Percentiles rank a stretch among this genome's conserved stretches.
Evolutionary conservation across 2,113 vertebrate genomes (phyloP).

Genomic region (Phrynosoma platyrhinos): DNA sequence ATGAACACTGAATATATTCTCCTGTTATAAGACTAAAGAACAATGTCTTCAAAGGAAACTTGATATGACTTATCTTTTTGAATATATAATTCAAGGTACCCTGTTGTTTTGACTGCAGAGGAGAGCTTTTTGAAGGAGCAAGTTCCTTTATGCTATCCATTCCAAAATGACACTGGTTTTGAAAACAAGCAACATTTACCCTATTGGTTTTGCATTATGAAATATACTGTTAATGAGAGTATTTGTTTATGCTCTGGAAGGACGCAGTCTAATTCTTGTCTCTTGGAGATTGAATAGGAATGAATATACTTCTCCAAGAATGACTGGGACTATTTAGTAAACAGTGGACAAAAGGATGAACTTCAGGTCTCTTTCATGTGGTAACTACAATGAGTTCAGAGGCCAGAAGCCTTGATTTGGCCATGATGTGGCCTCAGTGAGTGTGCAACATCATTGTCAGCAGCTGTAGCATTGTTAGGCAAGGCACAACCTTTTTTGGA

Average conservation of each 20-base stretch:
- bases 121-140: background rate
- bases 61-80: slow-evolving; percentile 10
- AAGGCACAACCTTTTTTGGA: too few relatives aligned
- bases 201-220: slow-evolving; percentile 14
- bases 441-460: background rate
- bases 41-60: slow-evolving; percentile 2
- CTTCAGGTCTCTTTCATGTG: background rate
- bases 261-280: background rate
- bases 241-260: background rate
- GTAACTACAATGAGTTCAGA: background rate
- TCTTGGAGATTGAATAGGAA: background rate
- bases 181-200: slow-evolving; percentile 22
- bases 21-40: slow-evolving; percentile 14
- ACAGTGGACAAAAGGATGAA: background rate
- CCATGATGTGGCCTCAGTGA: background rate
- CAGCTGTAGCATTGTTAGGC: too few relatives aligned
- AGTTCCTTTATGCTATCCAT: background rate
- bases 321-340: background rate
- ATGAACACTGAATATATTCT: background rate
- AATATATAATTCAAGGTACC: slow-evolving; percentile 10
- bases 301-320: slow-evolving; percentile 1
- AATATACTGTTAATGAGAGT: slow-evolving; percentile 21
- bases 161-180: slow-evolving; percentile 9
- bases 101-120: slow-evolving; percentile 5
- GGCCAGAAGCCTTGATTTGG: background rate